Conservation (phyloP, 2,113 vertebrate genomes). For the Myocastor coypus region DNA sequence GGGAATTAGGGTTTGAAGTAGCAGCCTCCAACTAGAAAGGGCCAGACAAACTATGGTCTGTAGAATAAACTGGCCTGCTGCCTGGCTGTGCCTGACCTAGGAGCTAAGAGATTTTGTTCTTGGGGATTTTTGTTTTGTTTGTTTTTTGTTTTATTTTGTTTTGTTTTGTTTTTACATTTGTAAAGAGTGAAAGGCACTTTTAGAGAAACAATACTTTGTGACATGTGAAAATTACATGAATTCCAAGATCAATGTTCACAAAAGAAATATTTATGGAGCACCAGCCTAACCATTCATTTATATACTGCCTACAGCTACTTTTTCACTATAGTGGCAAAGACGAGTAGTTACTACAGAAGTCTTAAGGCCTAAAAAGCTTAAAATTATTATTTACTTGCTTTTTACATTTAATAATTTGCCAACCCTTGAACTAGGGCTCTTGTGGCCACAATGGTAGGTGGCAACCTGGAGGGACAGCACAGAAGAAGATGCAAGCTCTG, state of each 20-base stretch:
- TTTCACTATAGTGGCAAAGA: background rate
- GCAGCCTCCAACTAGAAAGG: background rate
- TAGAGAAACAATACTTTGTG: background rate
- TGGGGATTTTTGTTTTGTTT: background rate
- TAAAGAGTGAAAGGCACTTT: background rate
- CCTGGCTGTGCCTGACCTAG: background rate
- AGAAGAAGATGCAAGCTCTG: background rate
- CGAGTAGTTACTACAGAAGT: background rate
- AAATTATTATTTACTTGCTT: background rate
- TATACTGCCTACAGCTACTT: background rate
- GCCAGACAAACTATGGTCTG: background rate
- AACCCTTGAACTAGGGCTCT: background rate
- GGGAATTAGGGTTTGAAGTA: background rate
- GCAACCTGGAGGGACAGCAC: background rate
- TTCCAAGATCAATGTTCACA: background rate
- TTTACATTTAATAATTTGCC: background rate
- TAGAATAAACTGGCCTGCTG: background rate
- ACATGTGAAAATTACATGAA: conserved; percentile 2
- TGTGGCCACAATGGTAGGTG: background rate
- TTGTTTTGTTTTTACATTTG: background rate
- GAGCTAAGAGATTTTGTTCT: background rate
- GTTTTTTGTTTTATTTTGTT: no score
- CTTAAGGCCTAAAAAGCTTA: background rate
- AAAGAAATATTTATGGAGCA: background rate
- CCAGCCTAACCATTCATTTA: background rate